Percentiles rank a stretch among this genome's conserved stretches.
Evolutionary conservation across 1,140 invertebrate genomes (phyloP).

Genomic region (Aphidius gifuensis): DNA sequence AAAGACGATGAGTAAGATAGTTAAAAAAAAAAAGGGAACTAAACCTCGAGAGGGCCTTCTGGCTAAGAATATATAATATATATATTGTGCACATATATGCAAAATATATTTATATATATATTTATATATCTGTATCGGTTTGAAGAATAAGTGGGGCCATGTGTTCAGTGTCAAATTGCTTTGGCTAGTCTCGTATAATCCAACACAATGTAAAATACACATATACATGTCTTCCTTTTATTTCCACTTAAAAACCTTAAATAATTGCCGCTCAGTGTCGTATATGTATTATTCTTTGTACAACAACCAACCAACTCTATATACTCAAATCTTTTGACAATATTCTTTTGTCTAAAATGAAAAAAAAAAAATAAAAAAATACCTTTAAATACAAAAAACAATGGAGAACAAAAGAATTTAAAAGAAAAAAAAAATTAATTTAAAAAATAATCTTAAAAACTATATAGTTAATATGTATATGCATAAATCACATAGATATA

Average conservation of each 20-base stretch:
- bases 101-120: no score
- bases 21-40: conserved; percentile 16
- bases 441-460: not conserved
- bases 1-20: conserved; percentile 19
- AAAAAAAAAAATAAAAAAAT: no score
- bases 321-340: not conserved
- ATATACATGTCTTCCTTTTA: conserved; percentile 15
- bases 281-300: not conserved
- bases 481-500: no score
- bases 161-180: conserved; percentile 33
- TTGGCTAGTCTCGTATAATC: conserved; percentile 16
- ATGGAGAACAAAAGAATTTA: no score
- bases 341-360: conserved; percentile 11
- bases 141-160: conserved; percentile 30
- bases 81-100: no score
- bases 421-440: no score
- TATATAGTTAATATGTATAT: no score
- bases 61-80: conserved; percentile 15
- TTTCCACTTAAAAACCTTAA: conserved; percentile 3
- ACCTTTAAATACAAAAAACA: no score
- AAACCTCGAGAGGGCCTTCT: conserved; percentile 24
- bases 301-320: not conserved
- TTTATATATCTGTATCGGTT: conserved; percentile 1
- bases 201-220: conserved; percentile 2
- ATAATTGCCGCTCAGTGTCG: conserved; percentile 4